Evolutionary conservation across 2,113 vertebrate genomes (phyloP).

Genomic region (Oplegnathus fasciatus): DNA sequence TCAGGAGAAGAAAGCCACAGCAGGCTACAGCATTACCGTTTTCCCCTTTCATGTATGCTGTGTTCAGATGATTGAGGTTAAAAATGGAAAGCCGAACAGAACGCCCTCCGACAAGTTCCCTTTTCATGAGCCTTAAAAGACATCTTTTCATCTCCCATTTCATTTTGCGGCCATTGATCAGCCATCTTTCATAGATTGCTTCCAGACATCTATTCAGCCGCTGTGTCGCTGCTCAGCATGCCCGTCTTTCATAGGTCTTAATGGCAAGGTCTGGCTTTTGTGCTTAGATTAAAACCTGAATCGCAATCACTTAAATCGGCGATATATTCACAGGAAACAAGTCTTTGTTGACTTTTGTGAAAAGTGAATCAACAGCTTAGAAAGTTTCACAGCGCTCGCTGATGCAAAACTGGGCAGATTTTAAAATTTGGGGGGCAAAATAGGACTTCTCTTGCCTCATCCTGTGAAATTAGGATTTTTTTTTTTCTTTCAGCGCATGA

Average conservation of each 20-base stretch:
- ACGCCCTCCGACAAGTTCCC: conserved; percentile 65
- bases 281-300: conserved; percentile 68
- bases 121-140: conserved; percentile 77
- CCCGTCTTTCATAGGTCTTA: conserved; percentile 67
- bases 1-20: conserved; percentile 53
- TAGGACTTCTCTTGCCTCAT: conserved; percentile 51
- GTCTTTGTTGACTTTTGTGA: conserved; percentile 20
- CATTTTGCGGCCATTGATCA: conserved; percentile 75
- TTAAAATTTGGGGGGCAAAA: conserved; percentile 28
- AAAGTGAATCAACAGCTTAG: conserved; percentile 20
- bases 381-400: conserved; percentile 11
- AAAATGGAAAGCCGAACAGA: conserved; percentile 73
- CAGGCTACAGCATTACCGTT: conserved; percentile 42
- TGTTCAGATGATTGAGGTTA: conserved; percentile 68
- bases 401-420: conserved; percentile 37
- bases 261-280: conserved; percentile 73
- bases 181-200: conserved; percentile 72
- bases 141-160: conserved; percentile 77
- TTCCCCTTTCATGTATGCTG: conserved; percentile 55
- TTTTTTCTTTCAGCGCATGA: conserved; percentile 1
- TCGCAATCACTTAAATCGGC: conserved; percentile 49
- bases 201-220: conserved; percentile 74
- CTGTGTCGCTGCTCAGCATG: conserved; percentile 62
- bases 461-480: conserved; percentile 38
- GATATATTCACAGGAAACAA: conserved; percentile 36